Evolutionary conservation across 1,140 invertebrate species (phyloP).

Genomic region (Anastatus disparis): DNA sequence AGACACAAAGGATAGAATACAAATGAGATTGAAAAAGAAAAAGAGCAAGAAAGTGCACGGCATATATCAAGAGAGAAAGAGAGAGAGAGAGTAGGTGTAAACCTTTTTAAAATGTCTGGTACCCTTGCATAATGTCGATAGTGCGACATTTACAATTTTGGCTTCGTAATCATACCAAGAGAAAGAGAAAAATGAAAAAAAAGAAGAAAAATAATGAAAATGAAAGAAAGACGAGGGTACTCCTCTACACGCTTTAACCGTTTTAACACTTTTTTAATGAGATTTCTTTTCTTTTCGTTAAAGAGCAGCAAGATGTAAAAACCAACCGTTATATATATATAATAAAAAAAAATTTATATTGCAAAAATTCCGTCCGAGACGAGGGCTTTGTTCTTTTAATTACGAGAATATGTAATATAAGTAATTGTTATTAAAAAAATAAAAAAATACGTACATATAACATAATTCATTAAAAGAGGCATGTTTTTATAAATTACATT

Average conservation of each 20-base stretch:
- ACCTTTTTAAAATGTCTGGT: too few species aligned
- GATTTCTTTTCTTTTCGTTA: conserved; percentile 22
- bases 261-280: conserved; percentile 32
- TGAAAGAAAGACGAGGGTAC: too few species aligned
- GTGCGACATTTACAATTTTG: conserved; percentile 27
- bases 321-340: too few species aligned
- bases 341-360: too few species aligned
- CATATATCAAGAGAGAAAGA: too few species aligned
- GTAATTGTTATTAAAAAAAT: conserved; percentile 6
- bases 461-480: neutral
- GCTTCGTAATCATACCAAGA: conserved; percentile 16
- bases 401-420: conserved; percentile 4
- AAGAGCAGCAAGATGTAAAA: conserved; percentile 24
- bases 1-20: neutral
- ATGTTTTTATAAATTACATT: neutral
- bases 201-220: too few species aligned
- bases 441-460: too few species aligned
- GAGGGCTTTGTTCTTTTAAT: conserved; percentile 23
- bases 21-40: conserved; percentile 9
- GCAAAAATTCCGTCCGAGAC: neutral
- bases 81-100: neutral
- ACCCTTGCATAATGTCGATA: conserved; percentile 15
- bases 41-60: too few species aligned
- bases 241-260: too few species aligned
- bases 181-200: too few species aligned